Evolutionary conservation across 2,888 invertebrate genomes (phyloP), one percentile per base, ranked within the genome.

Genomic region (Dryadula phaetusa): DNA sequence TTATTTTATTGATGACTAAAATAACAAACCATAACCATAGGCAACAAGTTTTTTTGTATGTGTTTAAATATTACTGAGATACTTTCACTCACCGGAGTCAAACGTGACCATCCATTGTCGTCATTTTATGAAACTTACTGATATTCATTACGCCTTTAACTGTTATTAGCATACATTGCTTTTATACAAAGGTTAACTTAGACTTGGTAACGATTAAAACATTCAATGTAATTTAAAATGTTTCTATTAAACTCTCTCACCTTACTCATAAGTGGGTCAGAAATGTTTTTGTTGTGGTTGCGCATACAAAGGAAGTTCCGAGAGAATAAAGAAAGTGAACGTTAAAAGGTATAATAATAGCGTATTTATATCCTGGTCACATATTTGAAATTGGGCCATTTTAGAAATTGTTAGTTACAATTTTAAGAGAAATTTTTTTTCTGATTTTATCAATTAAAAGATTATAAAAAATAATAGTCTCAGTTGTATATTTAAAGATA

Each of bases 301-400:
- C 79, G 87, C 85, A 88, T 88, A 87, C 82, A 82, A 83, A 88
- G 79, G 77, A 74, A 75, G 74, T 69, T 75, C 65, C 74, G 72
- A 76, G 74, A 79, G 79, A 79, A 76, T 77, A 75, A 86, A 86
- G 88, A 89, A 89, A 89, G 89, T 84, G 81, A 85, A 80, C 52
- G 72, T 73, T 72, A 70, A 78, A 64, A 75, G 70, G 72, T 74
- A 71, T 70, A 70, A n/a, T 77, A 74, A 46, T 53, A 72, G 62
- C 75, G 64, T 70, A 67, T 69, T 67, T 40, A 47, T 22, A 67
- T 73, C 67, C 68, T 65, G 62, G 20, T 66, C 53, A 34, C 53
- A 58, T 63, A 63, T 47, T 34, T 34, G 28, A 20, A 63, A 64
- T 62, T 65, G 63, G 73, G 63, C 8, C 47, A 46, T 63, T 70